Conservation (phyloP, 2,113 vertebrate species). For the Thinocorus orbignyianus region DNA sequence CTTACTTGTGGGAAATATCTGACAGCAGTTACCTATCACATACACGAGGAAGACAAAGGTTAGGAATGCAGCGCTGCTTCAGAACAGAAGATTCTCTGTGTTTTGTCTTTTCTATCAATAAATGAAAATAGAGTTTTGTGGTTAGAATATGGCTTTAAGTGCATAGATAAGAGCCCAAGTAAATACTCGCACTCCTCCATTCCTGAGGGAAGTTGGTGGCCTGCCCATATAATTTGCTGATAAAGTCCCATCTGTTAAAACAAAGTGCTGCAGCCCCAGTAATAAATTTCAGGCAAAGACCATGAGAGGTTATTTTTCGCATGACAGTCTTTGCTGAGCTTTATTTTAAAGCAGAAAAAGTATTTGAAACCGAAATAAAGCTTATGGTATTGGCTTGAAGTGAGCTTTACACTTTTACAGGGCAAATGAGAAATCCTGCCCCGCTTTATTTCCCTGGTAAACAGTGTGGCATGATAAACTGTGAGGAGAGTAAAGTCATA, state of each 20-base stretch:
- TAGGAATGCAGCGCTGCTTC: neutral
- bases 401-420: conserved; percentile 64
- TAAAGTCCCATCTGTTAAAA: conserved; percentile 86
- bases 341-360: conserved; percentile 62
- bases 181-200: conserved; percentile 73
- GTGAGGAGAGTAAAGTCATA: conserved; percentile 75
- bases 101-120: conserved; percentile 66
- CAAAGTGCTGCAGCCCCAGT: conserved; percentile 70
- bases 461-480: conserved; percentile 71
- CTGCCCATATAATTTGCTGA: conserved; percentile 80
- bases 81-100: conserved; percentile 59
- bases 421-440: conserved; percentile 62
- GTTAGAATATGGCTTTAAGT: conserved; percentile 68
- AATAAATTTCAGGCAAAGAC: conserved; percentile 78
- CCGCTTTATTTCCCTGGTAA: conserved; percentile 60
- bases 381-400: conserved; percentile 66
- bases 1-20: neutral
- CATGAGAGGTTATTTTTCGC: conserved; percentile 73
- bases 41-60: neutral
- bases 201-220: conserved; percentile 77
- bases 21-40: neutral
- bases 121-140: conserved; percentile 71
- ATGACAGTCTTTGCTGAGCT: conserved; percentile 70
- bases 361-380: conserved; percentile 76
- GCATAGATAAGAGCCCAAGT: conserved; percentile 77